A percentile compares a stretch with the other conserved stretches of the same genome.
phyloP scores from a whole-genome alignment of 2,888 invertebrate species.

The Spilosoma lubricipeda region DNA sequence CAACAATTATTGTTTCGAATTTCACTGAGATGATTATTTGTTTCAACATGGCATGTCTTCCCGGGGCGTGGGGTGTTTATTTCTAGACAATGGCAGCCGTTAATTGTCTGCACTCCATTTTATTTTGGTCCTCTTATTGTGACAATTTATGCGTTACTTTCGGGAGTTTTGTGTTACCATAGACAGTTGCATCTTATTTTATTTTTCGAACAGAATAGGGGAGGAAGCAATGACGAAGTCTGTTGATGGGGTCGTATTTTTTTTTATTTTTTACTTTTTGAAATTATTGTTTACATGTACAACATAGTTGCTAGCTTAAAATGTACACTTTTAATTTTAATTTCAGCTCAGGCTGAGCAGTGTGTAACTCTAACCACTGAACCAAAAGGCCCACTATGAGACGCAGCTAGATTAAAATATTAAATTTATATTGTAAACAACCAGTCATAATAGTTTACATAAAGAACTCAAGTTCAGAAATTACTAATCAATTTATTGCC shows the following conservation, averaged over 20 bases:
- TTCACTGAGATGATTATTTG: constrained; percentile 51
- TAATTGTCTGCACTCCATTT: constrained; percentile 65
- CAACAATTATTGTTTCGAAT: constrained; percentile 22
- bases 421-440: constrained; percentile 10
- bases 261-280: neutral
- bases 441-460: constrained; percentile 8
- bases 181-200: constrained; percentile 39
- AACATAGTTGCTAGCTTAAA: neutral
- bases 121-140: constrained; percentile 57
- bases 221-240: constrained; percentile 15
- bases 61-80: constrained; percentile 55
- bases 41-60: constrained; percentile 48
- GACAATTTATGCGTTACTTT: constrained; percentile 50
- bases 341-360: neutral
- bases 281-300: neutral
- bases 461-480: constrained; percentile 23
- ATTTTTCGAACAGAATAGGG: constrained; percentile 24
- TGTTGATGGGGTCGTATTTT: neutral
- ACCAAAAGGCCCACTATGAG: neutral
- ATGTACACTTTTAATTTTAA: neutral
- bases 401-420: neutral
- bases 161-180: constrained; percentile 49
- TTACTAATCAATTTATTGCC: constrained; percentile 33
- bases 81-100: constrained; percentile 63
- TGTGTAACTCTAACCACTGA: neutral